phyloP scores from a whole-genome alignment of 2,888 invertebrate species.

The Leptodirus hochenwartii region DNA sequence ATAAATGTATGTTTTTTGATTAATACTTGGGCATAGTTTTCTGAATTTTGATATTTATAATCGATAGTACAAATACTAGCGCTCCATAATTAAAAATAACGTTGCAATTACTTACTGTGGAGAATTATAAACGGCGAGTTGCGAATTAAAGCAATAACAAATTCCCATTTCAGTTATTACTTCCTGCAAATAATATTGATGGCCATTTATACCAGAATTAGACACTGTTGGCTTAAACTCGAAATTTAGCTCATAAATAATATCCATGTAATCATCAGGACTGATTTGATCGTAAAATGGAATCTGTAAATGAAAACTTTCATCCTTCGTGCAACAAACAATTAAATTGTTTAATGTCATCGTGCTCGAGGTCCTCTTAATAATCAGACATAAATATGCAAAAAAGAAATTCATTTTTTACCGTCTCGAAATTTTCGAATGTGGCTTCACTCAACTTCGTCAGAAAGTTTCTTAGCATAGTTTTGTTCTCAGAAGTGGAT shows the following conservation, averaged over 20 bases:
- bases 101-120: conserved; percentile 37
- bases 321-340: too few species aligned
- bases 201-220: conserved; percentile 20
- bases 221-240: conserved; percentile 31
- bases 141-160: conserved; percentile 49
- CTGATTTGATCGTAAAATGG: conserved; percentile 29
- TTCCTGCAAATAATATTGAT: conserved; percentile 28
- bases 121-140: conserved; percentile 39
- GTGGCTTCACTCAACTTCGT: conserved; percentile 35
- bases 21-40: too few species aligned
- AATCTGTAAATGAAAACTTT: too few species aligned
- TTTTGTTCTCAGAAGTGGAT: conserved; percentile 27
- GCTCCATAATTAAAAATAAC: too few species aligned
- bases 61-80: too few species aligned
- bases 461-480: conserved; percentile 35
- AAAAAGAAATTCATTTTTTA: too few species aligned
- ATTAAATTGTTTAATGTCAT: too few species aligned
- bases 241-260: conserved; percentile 33
- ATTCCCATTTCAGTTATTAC: conserved; percentile 51
- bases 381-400: too few species aligned
- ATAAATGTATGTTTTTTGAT: too few species aligned
- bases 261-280: conserved; percentile 36
- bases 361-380: too few species aligned
- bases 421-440: conserved; percentile 37
- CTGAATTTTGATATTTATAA: too few species aligned